Conservation (phyloP, 2,888 invertebrate species). For the Meloe dianella region DNA sequence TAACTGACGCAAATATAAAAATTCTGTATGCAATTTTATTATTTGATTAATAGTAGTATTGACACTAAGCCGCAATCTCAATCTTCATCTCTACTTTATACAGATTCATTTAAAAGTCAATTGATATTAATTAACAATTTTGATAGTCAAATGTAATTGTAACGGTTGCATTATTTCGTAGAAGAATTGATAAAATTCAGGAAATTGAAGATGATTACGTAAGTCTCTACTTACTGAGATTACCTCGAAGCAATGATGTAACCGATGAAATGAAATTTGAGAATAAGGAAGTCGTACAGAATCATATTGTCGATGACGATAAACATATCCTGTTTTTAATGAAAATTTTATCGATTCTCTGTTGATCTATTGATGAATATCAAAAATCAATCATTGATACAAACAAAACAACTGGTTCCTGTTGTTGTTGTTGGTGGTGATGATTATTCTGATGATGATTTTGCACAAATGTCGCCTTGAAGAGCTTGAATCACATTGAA, state of each 20-base stretch:
- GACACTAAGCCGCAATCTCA: background rate
- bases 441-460: background rate
- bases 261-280: background rate
- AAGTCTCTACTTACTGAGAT: background rate
- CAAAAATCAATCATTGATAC: background rate
- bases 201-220: too few relatives aligned
- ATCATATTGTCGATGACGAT: background rate
- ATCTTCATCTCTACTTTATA: background rate
- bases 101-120: too few relatives aligned
- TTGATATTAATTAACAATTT: background rate
- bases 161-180: too few relatives aligned
- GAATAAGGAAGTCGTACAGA: background rate
- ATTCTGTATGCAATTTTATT: too few relatives aligned
- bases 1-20: background rate
- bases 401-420: background rate
- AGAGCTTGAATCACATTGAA: background rate
- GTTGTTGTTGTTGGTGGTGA: background rate
- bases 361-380: background rate
- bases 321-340: background rate
- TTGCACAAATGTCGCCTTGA: background rate
- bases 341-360: background rate
- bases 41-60: too few relatives aligned
- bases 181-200: too few relatives aligned
- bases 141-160: background rate
- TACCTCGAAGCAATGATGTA: background rate